A percentile compares a stretch with the other conserved stretches of the same genome.
Conservation (phyloP, 2,797 vertebrate species). For the Bradypodion ventrale region DNA sequence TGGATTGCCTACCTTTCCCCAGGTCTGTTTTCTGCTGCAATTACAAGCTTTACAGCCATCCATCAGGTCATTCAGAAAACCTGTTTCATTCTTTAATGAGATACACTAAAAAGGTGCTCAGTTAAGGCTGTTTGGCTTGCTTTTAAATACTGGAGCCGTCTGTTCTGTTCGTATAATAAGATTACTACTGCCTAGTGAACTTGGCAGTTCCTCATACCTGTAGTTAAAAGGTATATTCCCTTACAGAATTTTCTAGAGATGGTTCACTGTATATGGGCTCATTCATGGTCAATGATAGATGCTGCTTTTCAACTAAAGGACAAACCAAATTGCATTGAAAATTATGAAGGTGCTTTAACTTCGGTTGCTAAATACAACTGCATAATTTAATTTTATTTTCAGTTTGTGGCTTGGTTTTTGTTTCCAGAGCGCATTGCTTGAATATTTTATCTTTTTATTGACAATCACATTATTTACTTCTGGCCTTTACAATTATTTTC, state of each 20-base stretch:
- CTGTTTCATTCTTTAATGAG: slow-evolving; percentile 4
- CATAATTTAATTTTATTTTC: slow-evolving; percentile 56
- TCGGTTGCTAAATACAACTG: slow-evolving; percentile 31
- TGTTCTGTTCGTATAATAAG: slow-evolving; percentile 47
- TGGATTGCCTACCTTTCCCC: slow-evolving; percentile 40
- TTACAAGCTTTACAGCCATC: slow-evolving; percentile 39
- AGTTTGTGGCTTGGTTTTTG: slow-evolving; percentile 29
- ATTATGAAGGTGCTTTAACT: slow-evolving; percentile 50
- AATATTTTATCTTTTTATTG: slow-evolving; percentile 41
- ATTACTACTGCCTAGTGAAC: slow-evolving; percentile 55
- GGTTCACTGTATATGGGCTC: slow-evolving; percentile 39
- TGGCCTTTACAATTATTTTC: not conserved
- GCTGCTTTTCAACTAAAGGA: slow-evolving; percentile 52
- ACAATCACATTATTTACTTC: slow-evolving; percentile 55
- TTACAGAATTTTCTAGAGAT: slow-evolving; percentile 25
- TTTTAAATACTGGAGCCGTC: slow-evolving; percentile 35
- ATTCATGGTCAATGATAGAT: slow-evolving; percentile 34
- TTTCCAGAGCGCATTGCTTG: slow-evolving; percentile 21
- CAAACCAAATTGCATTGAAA: slow-evolving; percentile 66
- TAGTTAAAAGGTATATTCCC: too few relatives aligned
- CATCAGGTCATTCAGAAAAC: slow-evolving; percentile 35
- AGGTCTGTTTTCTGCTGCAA: slow-evolving; percentile 34
- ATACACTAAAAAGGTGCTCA: slow-evolving; percentile 20
- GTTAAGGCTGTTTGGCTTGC: slow-evolving; percentile 50
- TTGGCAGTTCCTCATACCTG: slow-evolving; percentile 53